Evolutionary conservation across 2,888 invertebrate species (phyloP).

Genomic region (Heliconius aoede): DNA sequence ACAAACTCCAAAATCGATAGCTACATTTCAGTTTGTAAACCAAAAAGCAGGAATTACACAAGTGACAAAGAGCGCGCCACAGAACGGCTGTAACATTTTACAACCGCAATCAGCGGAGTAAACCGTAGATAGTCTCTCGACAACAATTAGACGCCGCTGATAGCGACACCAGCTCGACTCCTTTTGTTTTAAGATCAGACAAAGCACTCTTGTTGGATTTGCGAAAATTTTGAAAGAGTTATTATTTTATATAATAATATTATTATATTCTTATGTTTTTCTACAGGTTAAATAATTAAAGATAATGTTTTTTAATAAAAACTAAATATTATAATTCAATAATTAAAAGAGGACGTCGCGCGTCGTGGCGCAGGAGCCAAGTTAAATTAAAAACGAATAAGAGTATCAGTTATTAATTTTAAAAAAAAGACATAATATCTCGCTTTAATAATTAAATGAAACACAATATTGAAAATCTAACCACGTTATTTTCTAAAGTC

Average conservation of each 20-base stretch:
- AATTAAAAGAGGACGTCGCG: too few relatives aligned
- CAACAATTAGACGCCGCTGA: constrained; percentile 75
- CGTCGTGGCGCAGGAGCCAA: too few relatives aligned
- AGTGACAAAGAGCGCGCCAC: constrained; percentile 62
- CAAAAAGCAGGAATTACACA: constrained; percentile 41
- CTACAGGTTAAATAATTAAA: too few relatives aligned
- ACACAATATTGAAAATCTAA: constrained; percentile 20
- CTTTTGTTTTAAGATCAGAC: constrained; percentile 28
- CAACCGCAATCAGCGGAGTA: constrained; percentile 68
- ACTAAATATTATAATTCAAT: too few relatives aligned
- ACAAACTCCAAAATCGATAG: background rate
- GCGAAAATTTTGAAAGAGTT: background rate
- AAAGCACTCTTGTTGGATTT: constrained; percentile 17
- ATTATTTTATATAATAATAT: background rate
- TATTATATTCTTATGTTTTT: too few relatives aligned
- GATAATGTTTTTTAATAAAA: too few relatives aligned
- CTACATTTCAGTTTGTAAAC: background rate
- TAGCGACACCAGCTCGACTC: constrained; percentile 56
- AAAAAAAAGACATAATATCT: background rate
- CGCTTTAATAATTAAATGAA: constrained; percentile 5
- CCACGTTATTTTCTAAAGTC: constrained; percentile 29
- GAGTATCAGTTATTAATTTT: too few relatives aligned
- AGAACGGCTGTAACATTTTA: constrained; percentile 75
- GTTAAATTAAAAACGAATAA: too few relatives aligned
- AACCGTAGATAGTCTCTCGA: constrained; percentile 70